Base-by-base conservation (phyloP, 1,140 invertebrate species). In the Brachionus rubens region DNA sequence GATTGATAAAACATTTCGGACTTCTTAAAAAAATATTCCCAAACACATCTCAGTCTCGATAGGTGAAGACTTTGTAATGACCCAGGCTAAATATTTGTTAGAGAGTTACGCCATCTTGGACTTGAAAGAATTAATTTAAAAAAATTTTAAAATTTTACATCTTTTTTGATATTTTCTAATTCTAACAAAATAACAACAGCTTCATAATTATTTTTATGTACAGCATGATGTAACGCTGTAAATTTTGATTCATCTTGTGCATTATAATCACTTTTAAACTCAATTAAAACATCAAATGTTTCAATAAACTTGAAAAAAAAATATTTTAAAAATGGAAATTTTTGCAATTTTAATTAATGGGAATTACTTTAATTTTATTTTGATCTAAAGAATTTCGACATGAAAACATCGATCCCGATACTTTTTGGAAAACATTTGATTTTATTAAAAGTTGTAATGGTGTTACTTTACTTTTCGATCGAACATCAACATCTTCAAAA, bases 401-500 rank as follows among this genome's bases (percentile, higher is more conserved):
- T 14, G 41, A 36, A 3, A 48, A 16, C 12, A 40, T 14, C 19
- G 68, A 72, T 4, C 50, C 43, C 3, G 28, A 50, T 26, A 10
- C 19, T 72, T 72, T 54, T 2, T 24, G 30, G 3, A 50, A 54
- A 21, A 54, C 26, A 19, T 72, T 72, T 12, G 19, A 21, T 72
- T 72, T 72, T 21, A 72, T 28, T 21, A 72, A 21, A 10, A 72
- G 36, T 40, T 72, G 68, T 0, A 72, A 40, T 3, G 68, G 68
- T 12, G 68, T 72, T 46, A 72, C 19, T 21, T 54, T 54, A n/a
- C 68, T 72, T 54, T 72, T 72, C 9, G 68, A 72, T 6, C 30
- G 19, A 33, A 72, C 28, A 72, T 72, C 47, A 4, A 50, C 21
- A 33, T 72, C 68, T 72, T 50, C 1, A 50, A 10, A 10, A 41